Evolutionary conservation across 2,888 invertebrate species (phyloP).

Genomic region (Thelaira solivaga): DNA sequence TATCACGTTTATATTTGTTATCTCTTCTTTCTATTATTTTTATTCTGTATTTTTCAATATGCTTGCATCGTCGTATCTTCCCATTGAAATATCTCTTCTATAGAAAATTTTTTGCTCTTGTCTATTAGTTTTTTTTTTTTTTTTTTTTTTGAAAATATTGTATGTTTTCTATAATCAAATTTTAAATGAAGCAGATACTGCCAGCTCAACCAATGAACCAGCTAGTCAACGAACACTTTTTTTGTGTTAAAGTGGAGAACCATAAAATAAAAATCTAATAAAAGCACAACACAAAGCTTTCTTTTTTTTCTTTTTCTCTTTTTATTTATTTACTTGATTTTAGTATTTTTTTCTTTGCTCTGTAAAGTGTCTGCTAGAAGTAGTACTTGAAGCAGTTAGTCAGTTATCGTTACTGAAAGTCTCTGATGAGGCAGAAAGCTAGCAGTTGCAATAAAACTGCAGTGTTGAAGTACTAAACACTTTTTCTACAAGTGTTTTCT

Average conservation of each 20-base stretch:
- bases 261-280: conserved; percentile 22
- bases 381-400: conserved; percentile 47
- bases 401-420: conserved; percentile 36
- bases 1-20: conserved; percentile 48
- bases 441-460: not conserved
- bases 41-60: not conserved
- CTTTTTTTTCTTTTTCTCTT: not conserved
- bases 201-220: conserved; percentile 7
- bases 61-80: not conserved
- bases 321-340: not conserved
- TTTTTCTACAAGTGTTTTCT: not conserved
- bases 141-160: conserved; percentile 25
- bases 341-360: not conserved
- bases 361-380: conserved; percentile 53
- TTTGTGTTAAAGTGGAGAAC: conserved; percentile 15
- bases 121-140: conserved; percentile 31
- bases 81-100: not conserved
- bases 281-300: conserved; percentile 22
- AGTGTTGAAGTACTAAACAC: not conserved
- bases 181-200: conserved; percentile 47
- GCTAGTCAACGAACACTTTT: not conserved
- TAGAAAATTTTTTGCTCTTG: not conserved
- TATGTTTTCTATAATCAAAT: conserved; percentile 55
- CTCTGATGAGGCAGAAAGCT: conserved; percentile 44
- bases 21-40: conserved; percentile 26